Evolutionary conservation across 2,888 invertebrate species (phyloP).

Genomic region (Arrhopalites spinosus): DNA sequence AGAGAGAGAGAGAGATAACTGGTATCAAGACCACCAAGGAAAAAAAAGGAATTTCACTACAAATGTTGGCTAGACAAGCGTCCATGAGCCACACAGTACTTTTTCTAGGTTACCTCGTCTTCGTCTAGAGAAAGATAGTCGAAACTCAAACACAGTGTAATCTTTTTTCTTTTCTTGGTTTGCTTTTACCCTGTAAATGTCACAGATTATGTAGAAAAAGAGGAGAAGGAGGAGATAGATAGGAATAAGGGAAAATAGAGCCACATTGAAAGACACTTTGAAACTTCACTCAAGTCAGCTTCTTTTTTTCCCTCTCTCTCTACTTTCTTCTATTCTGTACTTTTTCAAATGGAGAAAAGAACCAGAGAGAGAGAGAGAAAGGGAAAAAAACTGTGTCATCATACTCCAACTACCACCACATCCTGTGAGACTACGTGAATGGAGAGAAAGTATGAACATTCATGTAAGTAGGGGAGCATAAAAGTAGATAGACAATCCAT

Average conservation of each 20-base stretch:
- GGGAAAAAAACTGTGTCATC: background rate
- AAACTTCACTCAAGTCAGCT: slow-evolving; percentile 7
- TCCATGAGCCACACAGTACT: slow-evolving; percentile 2
- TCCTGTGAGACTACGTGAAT: background rate
- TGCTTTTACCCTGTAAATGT: slow-evolving; percentile 1
- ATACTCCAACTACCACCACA: too few species aligned
- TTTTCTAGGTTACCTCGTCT: background rate
- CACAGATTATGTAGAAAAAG: background rate
- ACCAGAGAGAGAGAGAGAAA: background rate
- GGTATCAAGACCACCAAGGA: background rate
- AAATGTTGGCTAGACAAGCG: background rate
- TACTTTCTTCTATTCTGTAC: background rate
- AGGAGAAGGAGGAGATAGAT: background rate
- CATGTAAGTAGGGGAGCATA: background rate
- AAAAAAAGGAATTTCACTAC: background rate
- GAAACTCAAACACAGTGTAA: background rate
- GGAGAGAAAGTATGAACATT: background rate
- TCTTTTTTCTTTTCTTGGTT: background rate
- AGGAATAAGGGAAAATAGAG: background rate
- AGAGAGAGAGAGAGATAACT: background rate
- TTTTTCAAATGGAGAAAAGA: too few species aligned
- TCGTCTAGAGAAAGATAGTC: background rate
- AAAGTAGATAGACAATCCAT: too few species aligned
- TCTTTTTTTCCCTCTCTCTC: slow-evolving; percentile 3
- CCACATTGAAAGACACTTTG: slow-evolving; percentile 5